phyloP scores from a whole-genome alignment of 2,113 vertebrate species.

The Rostratula benghalensis region DNA sequence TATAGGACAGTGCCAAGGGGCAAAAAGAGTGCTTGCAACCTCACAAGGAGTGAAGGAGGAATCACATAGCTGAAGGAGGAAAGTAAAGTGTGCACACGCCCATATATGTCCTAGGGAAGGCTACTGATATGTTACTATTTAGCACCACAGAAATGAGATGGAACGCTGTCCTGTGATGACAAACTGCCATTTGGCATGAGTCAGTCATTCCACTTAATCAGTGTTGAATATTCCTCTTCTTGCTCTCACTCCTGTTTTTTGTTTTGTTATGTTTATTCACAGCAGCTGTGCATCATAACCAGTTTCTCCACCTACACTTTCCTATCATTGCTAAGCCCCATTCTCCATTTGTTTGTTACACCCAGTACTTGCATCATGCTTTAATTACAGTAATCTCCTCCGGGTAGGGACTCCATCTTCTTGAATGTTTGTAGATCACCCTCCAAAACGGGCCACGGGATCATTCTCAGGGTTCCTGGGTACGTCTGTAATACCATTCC shows the following conservation, averaged over 20 bases:
- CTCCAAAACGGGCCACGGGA: not conserved
- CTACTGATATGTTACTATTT: not conserved
- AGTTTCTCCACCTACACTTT: conserved; percentile 4
- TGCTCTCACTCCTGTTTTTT: not conserved
- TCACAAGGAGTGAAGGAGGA: not conserved
- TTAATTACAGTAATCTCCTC: conserved; percentile 3
- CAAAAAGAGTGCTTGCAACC: not conserved
- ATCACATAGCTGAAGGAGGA: not conserved
- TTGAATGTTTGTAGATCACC: not conserved
- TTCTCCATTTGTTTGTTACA: conserved; percentile 7
- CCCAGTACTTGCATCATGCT: not conserved
- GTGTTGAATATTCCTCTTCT: not conserved
- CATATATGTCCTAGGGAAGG: not conserved
- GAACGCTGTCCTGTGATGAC: not conserved
- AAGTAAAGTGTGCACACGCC: not conserved
- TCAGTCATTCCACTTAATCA: not conserved
- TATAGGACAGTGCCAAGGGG: not conserved
- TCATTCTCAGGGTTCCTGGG: not conserved
- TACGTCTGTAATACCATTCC: not conserved
- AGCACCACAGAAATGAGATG: not conserved
- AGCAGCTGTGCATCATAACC: not conserved
- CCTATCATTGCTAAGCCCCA: not conserved
- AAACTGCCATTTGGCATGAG: not conserved
- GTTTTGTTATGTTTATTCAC: not conserved
- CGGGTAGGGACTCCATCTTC: not conserved